These are phyloP conservation scores for Sthenelais limicola DNA, from an alignment of 2,888 invertebrate genomes.

Conservation along the genomic window DNA sequence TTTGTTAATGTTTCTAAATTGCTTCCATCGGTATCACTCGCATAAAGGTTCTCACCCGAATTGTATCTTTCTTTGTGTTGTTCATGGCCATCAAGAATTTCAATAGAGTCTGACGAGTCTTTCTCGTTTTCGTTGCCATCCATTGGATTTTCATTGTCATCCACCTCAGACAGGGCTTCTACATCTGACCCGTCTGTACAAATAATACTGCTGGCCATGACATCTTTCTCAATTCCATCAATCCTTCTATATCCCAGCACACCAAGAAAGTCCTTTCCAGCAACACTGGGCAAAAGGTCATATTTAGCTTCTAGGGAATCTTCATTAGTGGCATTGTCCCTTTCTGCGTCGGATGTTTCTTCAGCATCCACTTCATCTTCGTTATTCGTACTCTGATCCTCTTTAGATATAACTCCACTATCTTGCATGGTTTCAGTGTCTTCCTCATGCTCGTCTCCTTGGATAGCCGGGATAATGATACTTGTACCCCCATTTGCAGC, in stretches of 20 bases:
- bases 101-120: conserved; percentile 47
- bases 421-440: too few relatives aligned
- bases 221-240: conserved; percentile 19
- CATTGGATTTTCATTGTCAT: conserved; percentile 29
- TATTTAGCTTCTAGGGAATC: conserved; percentile 25
- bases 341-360: not conserved
- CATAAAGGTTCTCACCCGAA: conserved; percentile 10
- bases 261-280: conserved; percentile 28
- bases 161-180: conserved; percentile 35
- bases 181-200: conserved; percentile 41
- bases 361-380: not conserved
- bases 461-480: too few relatives aligned
- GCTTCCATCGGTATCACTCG: conserved; percentile 10
- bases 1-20: conserved; percentile 5
- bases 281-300: conserved; percentile 17
- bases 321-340: not conserved
- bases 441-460: too few relatives aligned
- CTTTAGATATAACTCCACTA: too few relatives aligned
- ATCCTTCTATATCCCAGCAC: conserved; percentile 22
- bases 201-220: conserved; percentile 40
- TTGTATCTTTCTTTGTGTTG: not conserved
- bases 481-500: too few relatives aligned
- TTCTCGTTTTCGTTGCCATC: conserved; percentile 38
- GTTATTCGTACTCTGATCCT: too few relatives aligned
- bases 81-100: conserved; percentile 39